phyloP scores from a whole-genome alignment of 2,797 vertebrate genomes.

The Bryconaethiops microstoma region DNA sequence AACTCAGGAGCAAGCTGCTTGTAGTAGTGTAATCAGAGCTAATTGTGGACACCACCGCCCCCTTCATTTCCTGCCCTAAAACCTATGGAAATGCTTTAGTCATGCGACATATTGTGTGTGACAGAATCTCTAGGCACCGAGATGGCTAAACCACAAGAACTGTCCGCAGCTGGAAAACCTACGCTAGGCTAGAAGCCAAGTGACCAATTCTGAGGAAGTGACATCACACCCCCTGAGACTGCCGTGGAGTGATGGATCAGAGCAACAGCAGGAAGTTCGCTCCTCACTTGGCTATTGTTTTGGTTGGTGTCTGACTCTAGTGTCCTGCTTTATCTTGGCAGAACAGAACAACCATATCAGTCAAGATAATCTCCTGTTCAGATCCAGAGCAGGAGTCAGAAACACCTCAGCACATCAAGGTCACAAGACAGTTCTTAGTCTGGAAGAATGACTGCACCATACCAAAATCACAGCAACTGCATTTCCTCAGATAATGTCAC shows the following conservation, averaged over 20 bases:
- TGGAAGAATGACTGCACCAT: slow-evolving; percentile 44
- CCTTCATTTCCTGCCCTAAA: slow-evolving; percentile 6
- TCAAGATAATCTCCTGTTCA: slow-evolving; percentile 21
- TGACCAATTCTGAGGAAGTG: slow-evolving; percentile 67
- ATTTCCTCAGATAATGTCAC: slow-evolving; percentile 38
- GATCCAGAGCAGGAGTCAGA: slow-evolving; percentile 30
- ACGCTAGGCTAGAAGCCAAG: slow-evolving; percentile 17
- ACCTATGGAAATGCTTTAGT: slow-evolving; percentile 14
- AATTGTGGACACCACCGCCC: background rate
- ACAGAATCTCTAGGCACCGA: slow-evolving; percentile 3
- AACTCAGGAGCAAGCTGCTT: background rate
- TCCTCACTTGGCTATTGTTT: slow-evolving; percentile 66
- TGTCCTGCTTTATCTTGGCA: slow-evolving; percentile 54
- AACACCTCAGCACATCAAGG: slow-evolving; percentile 37
- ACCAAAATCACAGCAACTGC: slow-evolving; percentile 28
- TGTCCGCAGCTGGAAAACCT: slow-evolving; percentile 39
- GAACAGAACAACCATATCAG: slow-evolving; percentile 18
- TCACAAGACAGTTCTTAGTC: slow-evolving; percentile 44
- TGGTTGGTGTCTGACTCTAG: slow-evolving; percentile 57
- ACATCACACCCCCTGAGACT: slow-evolving; percentile 60
- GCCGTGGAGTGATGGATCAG: slow-evolving; percentile 46
- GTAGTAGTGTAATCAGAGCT: slow-evolving; percentile 27
- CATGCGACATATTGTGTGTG: slow-evolving; percentile 35
- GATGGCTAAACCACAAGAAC: slow-evolving; percentile 23
- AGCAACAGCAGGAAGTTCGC: slow-evolving; percentile 65